These are phyloP conservation scores for Petaurus breviceps DNA, from an alignment of 2,113 vertebrate genomes.

Conservation along the genomic window DNA sequence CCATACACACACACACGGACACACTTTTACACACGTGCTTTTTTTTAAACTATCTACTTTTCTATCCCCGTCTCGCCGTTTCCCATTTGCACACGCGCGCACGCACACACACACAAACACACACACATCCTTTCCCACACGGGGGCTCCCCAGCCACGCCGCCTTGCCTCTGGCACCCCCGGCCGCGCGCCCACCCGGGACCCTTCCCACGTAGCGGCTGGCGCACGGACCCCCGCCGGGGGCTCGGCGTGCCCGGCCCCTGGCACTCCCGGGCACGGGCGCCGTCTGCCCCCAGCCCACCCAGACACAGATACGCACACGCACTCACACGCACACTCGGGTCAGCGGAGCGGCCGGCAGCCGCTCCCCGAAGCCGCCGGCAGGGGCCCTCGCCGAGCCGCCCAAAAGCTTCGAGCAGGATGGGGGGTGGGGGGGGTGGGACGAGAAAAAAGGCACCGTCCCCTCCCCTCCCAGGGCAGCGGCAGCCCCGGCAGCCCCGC, in stretches of 20 bases:
- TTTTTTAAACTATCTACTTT: neutral
- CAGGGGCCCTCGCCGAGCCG: conserved; percentile 91
- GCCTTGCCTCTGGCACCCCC: neutral
- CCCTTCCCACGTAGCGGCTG: neutral
- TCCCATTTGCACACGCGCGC: neutral
- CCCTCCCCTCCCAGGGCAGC: conserved; percentile 40
- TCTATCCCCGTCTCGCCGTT: neutral
- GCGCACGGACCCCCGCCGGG: neutral
- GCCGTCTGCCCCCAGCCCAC: conserved; percentile 24
- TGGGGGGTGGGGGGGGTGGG: conserved; percentile 40
- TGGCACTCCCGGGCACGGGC: neutral
- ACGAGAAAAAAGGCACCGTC: conserved; percentile 1
- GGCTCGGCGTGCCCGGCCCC: neutral
- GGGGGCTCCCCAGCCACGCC: too few relatives aligned
- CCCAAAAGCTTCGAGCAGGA: conserved; percentile 46
- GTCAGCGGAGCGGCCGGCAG: conserved; percentile 13
- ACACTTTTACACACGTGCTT: neutral
- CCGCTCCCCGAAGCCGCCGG: conserved; percentile 80
- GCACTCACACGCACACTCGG: neutral
- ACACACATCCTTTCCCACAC: neutral
- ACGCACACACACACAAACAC: too few relatives aligned
- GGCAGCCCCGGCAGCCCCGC: neutral
- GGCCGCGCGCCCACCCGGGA: neutral
- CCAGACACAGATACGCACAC: neutral
- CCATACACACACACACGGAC: too few relatives aligned